Evolutionary conservation across 2,113 vertebrate genomes (phyloP).

Genomic region (Catharus minimus): DNA sequence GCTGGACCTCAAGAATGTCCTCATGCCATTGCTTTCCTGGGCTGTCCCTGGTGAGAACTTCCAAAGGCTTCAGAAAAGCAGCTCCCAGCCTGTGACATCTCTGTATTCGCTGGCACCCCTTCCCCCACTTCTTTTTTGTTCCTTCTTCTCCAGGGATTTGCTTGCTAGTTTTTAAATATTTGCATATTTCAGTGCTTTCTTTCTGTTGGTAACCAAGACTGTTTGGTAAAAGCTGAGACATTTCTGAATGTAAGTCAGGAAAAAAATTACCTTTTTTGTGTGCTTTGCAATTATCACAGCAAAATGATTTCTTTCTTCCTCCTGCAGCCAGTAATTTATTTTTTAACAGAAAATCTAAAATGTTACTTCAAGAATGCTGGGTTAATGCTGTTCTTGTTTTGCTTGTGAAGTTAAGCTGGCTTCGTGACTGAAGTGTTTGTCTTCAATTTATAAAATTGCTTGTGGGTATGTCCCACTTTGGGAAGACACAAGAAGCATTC

Average conservation of each 20-base stretch:
- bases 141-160: conserved; percentile 7
- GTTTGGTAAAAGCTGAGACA: conserved; percentile 40
- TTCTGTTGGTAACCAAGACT: conserved; percentile 65
- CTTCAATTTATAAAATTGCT: conserved; percentile 35
- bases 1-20: not conserved
- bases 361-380: not conserved
- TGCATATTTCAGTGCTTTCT: conserved; percentile 50
- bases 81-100: not conserved
- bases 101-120: not conserved
- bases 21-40: not conserved
- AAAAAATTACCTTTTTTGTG: conserved; percentile 57
- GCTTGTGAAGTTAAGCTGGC: conserved; percentile 26
- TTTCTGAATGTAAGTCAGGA: conserved; percentile 47
- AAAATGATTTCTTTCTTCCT: conserved; percentile 55
- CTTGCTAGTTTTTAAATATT: conserved; percentile 44
- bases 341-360: conserved; percentile 48
- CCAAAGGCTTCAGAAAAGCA: not conserved
- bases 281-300: conserved; percentile 63
- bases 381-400: conserved; percentile 51
- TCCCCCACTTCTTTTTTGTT: not conserved
- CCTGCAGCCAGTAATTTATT: conserved; percentile 31
- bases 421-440: conserved; percentile 38
- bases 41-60: not conserved
- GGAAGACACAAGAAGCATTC: conserved; percentile 22
- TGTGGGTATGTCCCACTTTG: conserved; percentile 23